Evolutionary conservation across 2,888 invertebrate species (phyloP), one percentile per base, ranked within the genome.

Genomic region (Erebia ligea): DNA sequence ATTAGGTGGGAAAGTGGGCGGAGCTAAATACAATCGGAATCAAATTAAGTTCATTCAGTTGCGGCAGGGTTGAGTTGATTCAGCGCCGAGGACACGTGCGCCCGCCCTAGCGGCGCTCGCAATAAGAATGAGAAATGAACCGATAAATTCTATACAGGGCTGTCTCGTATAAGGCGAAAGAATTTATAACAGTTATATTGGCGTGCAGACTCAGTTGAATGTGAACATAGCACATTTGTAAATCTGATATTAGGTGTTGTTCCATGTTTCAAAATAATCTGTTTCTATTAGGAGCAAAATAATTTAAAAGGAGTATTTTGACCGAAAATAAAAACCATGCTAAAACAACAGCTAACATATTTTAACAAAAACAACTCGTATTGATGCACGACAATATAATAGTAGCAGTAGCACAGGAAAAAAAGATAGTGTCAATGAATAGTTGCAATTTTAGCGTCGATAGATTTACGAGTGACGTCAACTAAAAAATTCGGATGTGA

Each of bases 1-100:
- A 90, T 91, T 91, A 91, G 87, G 86, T 85, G 86, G 82, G 84
- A 84, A 82, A 84, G 84, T 84, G 87, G 87, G 86, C 84, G 85
- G 85, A 87, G 86, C 87, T 89, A 87, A 90, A 90, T 90, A 91
- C 91, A 91, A 91, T 91, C 84, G 90, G 85, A 90, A 91, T 91
- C 89, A 86, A 92, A 92, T 92, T 91, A 90, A 91, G 89, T 89
- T 89, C 86, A 88, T 90, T 91, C 87, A 86, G 89, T 88, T 90
- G 91, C 87, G 90, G 89, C 79, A 77, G 87, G 85, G 86, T 84
- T 84, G 81, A 86, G 90, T 88, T 87, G 91, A 92, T 86, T 92
- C 92, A 91, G 91, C 91, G 84, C 82, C 80, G 84, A 83, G 80
- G 83, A 82, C 85, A 86, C 85, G 87, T 84, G 86, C 86, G 83